These are phyloP conservation scores for Emberiza fucata DNA, from an alignment of 2,113 vertebrate species.

Conservation along the genomic window DNA sequence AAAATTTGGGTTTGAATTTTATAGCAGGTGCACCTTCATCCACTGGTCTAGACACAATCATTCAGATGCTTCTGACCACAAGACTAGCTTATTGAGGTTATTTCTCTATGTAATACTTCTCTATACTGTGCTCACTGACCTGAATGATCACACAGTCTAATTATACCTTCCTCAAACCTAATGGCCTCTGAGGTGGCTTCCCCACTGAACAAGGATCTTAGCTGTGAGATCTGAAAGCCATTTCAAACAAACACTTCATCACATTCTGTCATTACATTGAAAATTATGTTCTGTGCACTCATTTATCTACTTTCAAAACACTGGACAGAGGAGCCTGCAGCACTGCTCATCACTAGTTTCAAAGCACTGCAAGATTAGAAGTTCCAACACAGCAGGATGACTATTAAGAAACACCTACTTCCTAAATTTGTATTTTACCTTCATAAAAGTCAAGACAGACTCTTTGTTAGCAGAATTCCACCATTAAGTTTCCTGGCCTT, in stretches of 20 bases:
- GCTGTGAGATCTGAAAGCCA: background rate
- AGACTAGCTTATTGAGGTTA: background rate
- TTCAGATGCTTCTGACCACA: background rate
- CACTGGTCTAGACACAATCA: background rate
- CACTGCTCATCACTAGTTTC: background rate
- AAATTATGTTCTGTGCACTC: background rate
- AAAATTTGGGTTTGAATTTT: background rate
- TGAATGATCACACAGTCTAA: background rate
- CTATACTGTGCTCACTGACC: background rate
- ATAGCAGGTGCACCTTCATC: background rate
- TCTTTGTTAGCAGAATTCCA: background rate
- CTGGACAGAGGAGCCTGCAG: background rate
- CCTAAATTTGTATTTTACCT: background rate
- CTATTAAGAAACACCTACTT: background rate
- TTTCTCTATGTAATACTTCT: background rate
- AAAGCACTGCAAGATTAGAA: background rate
- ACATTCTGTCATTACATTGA: background rate
- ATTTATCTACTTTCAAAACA: background rate
- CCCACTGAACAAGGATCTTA: background rate
- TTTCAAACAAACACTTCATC: background rate
- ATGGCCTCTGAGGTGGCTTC: background rate
- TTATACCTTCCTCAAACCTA: background rate
- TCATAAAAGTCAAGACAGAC: background rate
- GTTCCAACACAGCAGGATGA: background rate
- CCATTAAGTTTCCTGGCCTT: background rate